phyloP scores from a whole-genome alignment of 2,888 invertebrate species.

The Lissocephala sabroskyi region DNA sequence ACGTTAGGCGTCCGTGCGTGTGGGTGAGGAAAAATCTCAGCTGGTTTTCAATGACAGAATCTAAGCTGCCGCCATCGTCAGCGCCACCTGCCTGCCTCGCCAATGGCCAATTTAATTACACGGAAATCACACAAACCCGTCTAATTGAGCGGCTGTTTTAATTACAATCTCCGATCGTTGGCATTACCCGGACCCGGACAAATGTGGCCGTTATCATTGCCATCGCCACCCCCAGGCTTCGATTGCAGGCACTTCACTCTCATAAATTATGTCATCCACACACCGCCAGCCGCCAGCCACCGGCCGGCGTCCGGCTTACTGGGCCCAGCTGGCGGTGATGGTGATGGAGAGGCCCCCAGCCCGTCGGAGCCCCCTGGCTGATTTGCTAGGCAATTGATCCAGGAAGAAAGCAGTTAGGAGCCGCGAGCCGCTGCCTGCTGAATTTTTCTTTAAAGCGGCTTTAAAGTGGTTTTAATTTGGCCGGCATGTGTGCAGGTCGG shows the following conservation, averaged over 20 bases:
- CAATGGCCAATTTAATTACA: slow-evolving; percentile 66
- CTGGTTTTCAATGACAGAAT: too few species aligned
- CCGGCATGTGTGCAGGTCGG: too few species aligned
- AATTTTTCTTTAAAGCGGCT: too few species aligned
- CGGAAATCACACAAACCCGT: slow-evolving; percentile 66
- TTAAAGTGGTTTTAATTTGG: too few species aligned
- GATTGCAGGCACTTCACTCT: too few species aligned
- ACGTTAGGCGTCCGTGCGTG: too few species aligned
- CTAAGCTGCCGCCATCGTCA: too few species aligned
- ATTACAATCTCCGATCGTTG: slow-evolving; percentile 54
- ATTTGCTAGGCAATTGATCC: too few species aligned
- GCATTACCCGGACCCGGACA: too few species aligned
- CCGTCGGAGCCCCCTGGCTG: not conserved
- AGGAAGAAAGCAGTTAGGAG: too few species aligned
- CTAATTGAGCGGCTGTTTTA: slow-evolving; percentile 63
- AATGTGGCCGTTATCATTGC: not conserved
- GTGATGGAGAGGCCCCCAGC: not conserved
- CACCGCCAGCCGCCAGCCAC: not conserved
- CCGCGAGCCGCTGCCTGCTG: too few species aligned
- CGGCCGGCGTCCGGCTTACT: too few species aligned
- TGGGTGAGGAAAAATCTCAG: slow-evolving; percentile 10
- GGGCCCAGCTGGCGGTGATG: not conserved
- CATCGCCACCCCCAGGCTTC: slow-evolving; percentile 2
- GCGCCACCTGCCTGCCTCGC: slow-evolving; percentile 1
- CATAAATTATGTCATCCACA: slow-evolving; percentile 29